Evolutionary conservation across 2,797 vertebrate genomes (phyloP).

Genomic region (Vultur gryphus): DNA sequence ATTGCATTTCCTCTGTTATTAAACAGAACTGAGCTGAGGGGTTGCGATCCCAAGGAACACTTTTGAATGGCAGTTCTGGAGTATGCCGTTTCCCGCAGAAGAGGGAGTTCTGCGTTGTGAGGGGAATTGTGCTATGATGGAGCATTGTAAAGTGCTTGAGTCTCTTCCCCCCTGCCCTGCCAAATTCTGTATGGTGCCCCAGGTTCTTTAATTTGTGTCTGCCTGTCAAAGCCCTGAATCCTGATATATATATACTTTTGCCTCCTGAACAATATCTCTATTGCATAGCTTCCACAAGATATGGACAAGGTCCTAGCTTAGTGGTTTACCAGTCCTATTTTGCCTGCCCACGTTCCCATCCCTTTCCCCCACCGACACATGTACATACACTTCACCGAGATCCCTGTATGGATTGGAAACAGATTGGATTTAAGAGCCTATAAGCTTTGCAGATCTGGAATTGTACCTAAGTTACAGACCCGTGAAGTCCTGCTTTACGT

Average conservation of each 20-base stretch:
- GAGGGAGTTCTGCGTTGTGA: background rate
- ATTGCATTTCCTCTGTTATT: background rate
- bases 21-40: background rate
- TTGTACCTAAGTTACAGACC: background rate
- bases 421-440: background rate
- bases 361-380: background rate
- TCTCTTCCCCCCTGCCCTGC: background rate
- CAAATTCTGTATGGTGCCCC: background rate
- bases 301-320: fast-evolving
- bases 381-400: background rate
- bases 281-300: background rate
- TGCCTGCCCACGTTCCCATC: background rate
- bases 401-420: background rate
- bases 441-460: background rate
- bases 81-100: background rate
- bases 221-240: background rate
- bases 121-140: background rate
- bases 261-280: background rate
- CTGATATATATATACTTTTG: background rate
- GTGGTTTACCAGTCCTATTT: background rate
- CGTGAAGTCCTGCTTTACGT: background rate
- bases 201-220: background rate
- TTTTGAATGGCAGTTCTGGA: background rate
- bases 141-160: background rate
- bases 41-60: background rate